phyloP scores from a whole-genome alignment of 2,797 vertebrate genomes.

The Hydrophis major region DNA sequence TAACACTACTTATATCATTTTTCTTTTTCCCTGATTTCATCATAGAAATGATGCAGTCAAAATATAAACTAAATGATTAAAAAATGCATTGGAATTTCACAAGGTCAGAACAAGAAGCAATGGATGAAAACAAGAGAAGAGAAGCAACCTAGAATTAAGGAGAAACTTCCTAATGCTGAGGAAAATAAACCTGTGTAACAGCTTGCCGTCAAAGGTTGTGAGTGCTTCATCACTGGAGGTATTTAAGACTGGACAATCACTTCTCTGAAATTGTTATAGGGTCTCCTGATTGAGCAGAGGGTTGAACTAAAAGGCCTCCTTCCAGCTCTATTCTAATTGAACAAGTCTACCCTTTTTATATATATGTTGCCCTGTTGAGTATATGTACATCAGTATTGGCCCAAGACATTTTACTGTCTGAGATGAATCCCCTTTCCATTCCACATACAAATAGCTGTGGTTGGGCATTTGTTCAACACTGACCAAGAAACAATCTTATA shows the following conservation, averaged over 20 bases:
- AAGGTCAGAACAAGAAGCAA: background rate
- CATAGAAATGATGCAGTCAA: background rate
- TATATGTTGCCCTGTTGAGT: background rate
- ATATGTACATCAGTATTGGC: background rate
- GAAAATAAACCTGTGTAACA: background rate
- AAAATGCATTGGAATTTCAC: background rate
- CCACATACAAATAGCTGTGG: background rate
- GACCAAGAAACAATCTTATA: background rate
- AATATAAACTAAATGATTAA: background rate
- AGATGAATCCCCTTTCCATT: background rate
- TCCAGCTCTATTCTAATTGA: too few relatives aligned
- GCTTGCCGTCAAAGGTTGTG: background rate
- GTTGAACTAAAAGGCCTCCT: too few relatives aligned
- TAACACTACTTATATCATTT: background rate
- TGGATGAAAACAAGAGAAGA: background rate
- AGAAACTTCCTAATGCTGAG: background rate
- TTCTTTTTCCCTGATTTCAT: background rate
- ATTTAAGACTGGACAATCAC: background rate
- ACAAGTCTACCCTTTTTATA: background rate
- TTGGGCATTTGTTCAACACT: background rate
- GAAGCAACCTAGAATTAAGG: background rate
- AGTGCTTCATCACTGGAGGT: background rate
- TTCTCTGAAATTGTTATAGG: background rate
- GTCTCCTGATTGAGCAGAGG: too few relatives aligned
- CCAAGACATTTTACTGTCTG: background rate